A percentile compares a stretch with the other conserved stretches of the same genome.
These are phyloP conservation scores for Oncorhynchus nerka DNA, from an alignment of 2,113 vertebrate genomes.

Conservation along the genomic window DNA sequence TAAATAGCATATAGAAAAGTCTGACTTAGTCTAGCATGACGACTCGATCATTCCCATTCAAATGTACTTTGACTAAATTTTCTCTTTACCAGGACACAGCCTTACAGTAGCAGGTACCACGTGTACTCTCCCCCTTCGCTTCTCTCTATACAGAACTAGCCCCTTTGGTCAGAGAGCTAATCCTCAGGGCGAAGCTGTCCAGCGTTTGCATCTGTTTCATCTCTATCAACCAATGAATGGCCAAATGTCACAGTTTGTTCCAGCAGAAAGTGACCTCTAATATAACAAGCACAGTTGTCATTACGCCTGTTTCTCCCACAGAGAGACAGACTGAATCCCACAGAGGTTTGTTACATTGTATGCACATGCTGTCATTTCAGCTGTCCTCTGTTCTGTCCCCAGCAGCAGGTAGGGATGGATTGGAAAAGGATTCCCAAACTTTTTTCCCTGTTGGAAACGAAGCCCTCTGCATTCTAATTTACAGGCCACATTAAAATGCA, in stretches of 20 bases:
- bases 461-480: constrained; percentile 66
- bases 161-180: constrained; percentile 14
- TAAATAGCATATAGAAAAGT: no score
- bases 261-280: constrained; percentile 40
- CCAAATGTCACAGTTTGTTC: constrained; percentile 27
- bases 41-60: no score
- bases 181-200: constrained; percentile 28
- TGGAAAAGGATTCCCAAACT: constrained; percentile 50
- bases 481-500: constrained; percentile 60
- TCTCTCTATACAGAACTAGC: not conserved
- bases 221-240: constrained; percentile 21
- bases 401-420: constrained; percentile 50
- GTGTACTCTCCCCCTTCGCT: constrained; percentile 55
- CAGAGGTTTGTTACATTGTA: constrained; percentile 65
- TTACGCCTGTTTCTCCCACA: constrained; percentile 28
- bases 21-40: no score
- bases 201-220: constrained; percentile 53
- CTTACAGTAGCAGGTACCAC: constrained; percentile 41
- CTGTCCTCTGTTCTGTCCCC: constrained; percentile 13
- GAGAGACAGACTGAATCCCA: constrained; percentile 36
- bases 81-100: no score
- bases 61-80: no score
- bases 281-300: constrained; percentile 41
- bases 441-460: constrained; percentile 37
- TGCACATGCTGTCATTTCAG: constrained; percentile 63